Evolutionary conservation across 2,888 invertebrate species (phyloP), one percentile per base, ranked within the genome.

Genomic region (Caenorhabditis macrosperma): DNA sequence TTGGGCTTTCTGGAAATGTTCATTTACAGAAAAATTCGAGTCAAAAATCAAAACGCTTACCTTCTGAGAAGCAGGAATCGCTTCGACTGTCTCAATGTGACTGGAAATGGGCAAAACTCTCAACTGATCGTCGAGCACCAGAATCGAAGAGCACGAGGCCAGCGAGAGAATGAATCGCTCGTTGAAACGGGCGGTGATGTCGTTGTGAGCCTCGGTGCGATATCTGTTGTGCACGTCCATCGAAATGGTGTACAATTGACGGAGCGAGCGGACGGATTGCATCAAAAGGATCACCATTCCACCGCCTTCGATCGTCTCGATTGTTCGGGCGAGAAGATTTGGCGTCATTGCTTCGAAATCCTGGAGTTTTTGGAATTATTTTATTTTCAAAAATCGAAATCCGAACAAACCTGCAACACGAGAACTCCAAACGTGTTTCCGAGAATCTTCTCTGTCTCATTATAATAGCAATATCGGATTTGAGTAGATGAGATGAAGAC

Each of bases 301-400:
- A n/a, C 96, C 96, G 24, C 98, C 99, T 92, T 97, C 96, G 0
- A 99, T 96, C 0, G 99, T 99, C 93, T 99, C 99, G 83, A 99
- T 93, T 0, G 98, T 97, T 66, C 98, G 93, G 0, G 98, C 98
- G 90, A 99, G 93, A 80, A 98, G 92, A 92, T 99, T 99, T 0
- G 99, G 98, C 1, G 97, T 98, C 0, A 99, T 91, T 0, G 97
- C 97, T 93, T 99, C 98, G 92, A 97, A 97, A 91, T 97, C 97
- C 94, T 95, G 91, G 33, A 33, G 5, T 17, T 17, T 44, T 3
- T 44, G 10, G 68, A 33, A 50, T 28, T 20, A 17, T n/a, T n/a
- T 2, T 44, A 17, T 44, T 44, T 44, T 17, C 12, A 12, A 38
- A 38, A 33, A 38, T n/a, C n/a, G n/a, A n/a, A n/a, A n/a, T n/a